phyloP scores from a whole-genome alignment of 92 coral and sea anemone species.

The Porites divaricata region DNA sequence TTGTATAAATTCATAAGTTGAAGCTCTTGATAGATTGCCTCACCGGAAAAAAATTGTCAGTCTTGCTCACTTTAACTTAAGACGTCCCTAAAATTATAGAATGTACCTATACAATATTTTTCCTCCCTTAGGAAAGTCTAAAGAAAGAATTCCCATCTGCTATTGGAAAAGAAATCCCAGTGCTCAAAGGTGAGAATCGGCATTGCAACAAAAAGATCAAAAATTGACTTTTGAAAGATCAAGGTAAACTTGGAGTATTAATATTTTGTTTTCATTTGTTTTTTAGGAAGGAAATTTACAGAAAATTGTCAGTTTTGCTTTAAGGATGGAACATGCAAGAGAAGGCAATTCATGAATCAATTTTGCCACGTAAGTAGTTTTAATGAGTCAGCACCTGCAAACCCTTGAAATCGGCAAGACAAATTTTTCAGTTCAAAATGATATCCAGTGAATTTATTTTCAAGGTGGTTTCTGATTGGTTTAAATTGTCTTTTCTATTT shows the following conservation, averaged over 20 bases:
- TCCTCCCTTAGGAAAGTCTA: constrained; percentile 31
- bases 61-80: too few relatives aligned
- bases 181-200: constrained; percentile 26
- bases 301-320: constrained; percentile 61
- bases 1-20: too few relatives aligned
- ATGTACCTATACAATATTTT: background rate
- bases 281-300: constrained; percentile 51
- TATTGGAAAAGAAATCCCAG: constrained; percentile 50
- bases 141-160: constrained; percentile 40
- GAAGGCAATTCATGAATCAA: constrained; percentile 53
- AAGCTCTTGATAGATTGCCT: too few relatives aligned
- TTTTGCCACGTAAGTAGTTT: constrained; percentile 61
- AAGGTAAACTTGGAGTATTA: background rate
- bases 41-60: too few relatives aligned
- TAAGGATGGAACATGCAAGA: constrained; percentile 69
- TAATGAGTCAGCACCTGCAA: background rate
- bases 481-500: too few relatives aligned
- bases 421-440: too few relatives aligned
- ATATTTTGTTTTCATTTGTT: background rate
- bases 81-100: background rate
- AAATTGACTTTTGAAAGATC: background rate
- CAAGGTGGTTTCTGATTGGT: background rate
- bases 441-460: too few relatives aligned
- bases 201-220: too few relatives aligned
- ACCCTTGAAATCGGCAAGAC: too few relatives aligned